Conservation (phyloP, 2,888 invertebrate species). For the Scaptomyza tumidula region DNA sequence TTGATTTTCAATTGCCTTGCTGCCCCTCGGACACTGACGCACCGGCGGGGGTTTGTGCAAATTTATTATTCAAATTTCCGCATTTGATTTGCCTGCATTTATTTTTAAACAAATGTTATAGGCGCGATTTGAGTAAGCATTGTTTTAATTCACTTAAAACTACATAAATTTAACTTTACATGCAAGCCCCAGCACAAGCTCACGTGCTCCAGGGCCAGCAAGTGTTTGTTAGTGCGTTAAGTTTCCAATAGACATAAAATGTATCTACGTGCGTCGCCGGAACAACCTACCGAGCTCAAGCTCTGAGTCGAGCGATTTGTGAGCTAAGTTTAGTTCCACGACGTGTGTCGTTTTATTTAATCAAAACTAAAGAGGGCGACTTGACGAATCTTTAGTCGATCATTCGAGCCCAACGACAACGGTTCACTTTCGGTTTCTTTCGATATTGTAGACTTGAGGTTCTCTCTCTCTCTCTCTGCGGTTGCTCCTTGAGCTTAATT, state of each 20-base stretch:
- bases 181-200: conserved; percentile 56
- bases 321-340: conserved; percentile 32
- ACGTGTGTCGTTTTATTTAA: conserved; percentile 68
- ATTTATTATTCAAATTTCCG: conserved; percentile 76
- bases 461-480: not conserved
- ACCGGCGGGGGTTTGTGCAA: conserved; percentile 28
- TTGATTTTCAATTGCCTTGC: conserved; percentile 49
- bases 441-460: conserved; percentile 2
- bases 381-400: conserved; percentile 69
- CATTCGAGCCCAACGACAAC: conserved; percentile 60
- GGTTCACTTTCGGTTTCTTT: conserved; percentile 50
- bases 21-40: not conserved
- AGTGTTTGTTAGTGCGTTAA: conserved; percentile 16
- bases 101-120: conserved; percentile 59
- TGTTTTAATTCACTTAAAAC: conserved; percentile 80
- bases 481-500: conserved; percentile 44
- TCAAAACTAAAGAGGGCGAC: conserved; percentile 60
- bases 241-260: conserved; percentile 61
- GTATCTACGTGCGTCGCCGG: conserved; percentile 36
- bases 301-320: not conserved
- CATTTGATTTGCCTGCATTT: conserved; percentile 66
- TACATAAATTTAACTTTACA: conserved; percentile 79
- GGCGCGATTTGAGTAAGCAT: conserved; percentile 40
- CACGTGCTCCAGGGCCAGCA: conserved; percentile 66
- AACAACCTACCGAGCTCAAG: not conserved